Conservation (phyloP, 2,888 invertebrate species). For the Ptychoptera albimana region DNA sequence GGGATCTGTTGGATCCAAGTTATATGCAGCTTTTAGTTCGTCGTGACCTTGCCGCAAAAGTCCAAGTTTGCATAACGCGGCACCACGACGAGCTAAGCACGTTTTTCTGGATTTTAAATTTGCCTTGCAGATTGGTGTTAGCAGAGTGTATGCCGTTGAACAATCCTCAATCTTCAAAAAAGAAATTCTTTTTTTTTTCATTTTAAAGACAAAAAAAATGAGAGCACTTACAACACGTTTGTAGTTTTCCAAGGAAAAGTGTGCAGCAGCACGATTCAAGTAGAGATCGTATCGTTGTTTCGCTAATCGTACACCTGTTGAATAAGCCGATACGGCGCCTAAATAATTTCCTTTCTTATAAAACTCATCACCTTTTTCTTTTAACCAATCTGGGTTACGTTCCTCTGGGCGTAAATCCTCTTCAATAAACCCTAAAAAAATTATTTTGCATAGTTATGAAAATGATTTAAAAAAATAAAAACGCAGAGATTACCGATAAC, state of each 20-base stretch:
- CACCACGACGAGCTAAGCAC: slow-evolving; percentile 58
- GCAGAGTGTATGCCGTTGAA: slow-evolving; percentile 52
- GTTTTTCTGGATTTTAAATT: slow-evolving; percentile 55
- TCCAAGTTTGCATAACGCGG: slow-evolving; percentile 54
- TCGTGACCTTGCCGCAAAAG: slow-evolving; percentile 50
- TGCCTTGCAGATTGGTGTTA: slow-evolving; percentile 53
- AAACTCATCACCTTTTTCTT: slow-evolving; percentile 67
- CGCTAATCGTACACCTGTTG: slow-evolving; percentile 58
- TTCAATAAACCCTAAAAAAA: slow-evolving; percentile 45
- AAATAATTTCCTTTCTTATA: slow-evolving; percentile 56
- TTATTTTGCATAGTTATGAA: not conserved
- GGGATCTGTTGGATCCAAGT: slow-evolving; percentile 45
- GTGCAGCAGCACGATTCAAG: slow-evolving; percentile 64
- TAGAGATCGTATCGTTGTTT: slow-evolving; percentile 56
- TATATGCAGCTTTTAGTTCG: slow-evolving; percentile 59
- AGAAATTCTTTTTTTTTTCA: not conserved
- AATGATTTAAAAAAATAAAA: too few species aligned
- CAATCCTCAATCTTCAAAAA: slow-evolving; percentile 34
- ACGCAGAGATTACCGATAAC: slow-evolving; percentile 21
- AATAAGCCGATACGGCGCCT: slow-evolving; percentile 68
- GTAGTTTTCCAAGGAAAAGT: slow-evolving; percentile 58
- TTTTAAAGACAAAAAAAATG: not conserved
- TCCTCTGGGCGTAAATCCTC: slow-evolving; percentile 64
- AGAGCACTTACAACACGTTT: slow-evolving; percentile 40
- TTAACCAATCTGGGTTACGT: slow-evolving; percentile 65